Evolutionary conservation across 2,888 invertebrate genomes (phyloP).

Genomic region (Scaptomyza cyrtandrae): DNA sequence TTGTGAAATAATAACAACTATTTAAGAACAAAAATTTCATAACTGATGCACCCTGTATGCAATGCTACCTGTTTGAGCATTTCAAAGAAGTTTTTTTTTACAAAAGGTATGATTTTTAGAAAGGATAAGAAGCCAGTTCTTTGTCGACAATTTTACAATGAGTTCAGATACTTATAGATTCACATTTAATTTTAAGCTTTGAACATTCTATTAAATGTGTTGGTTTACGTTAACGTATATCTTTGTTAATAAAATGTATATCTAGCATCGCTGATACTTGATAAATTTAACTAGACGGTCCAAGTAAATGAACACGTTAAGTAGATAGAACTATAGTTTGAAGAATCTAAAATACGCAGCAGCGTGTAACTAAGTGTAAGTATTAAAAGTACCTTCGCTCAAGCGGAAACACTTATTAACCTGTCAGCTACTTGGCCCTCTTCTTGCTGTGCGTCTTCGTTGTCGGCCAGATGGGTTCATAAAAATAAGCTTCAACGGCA

Average conservation of each 20-base stretch:
- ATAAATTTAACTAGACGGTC: too few species aligned
- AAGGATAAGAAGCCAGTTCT: neutral
- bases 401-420: conserved; percentile 27
- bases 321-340: neutral
- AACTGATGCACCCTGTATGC: too few species aligned
- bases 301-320: too few species aligned
- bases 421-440: conserved; percentile 3
- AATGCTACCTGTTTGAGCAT: too few species aligned
- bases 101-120: neutral
- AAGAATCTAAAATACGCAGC: neutral
- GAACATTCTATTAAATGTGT: too few species aligned
- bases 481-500: conserved; percentile 63
- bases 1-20: too few species aligned
- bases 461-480: conserved; percentile 35
- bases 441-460: neutral
- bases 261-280: too few species aligned
- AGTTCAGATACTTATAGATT: neutral
- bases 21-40: too few species aligned
- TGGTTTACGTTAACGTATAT: too few species aligned
- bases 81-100: neutral
- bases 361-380: too few species aligned
- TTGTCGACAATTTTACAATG: neutral
- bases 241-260: too few species aligned
- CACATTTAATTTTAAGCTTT: neutral
- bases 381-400: neutral